Evolutionary conservation across 2,888 invertebrate species (phyloP).

Genomic region (Cantharis flavilabris): DNA sequence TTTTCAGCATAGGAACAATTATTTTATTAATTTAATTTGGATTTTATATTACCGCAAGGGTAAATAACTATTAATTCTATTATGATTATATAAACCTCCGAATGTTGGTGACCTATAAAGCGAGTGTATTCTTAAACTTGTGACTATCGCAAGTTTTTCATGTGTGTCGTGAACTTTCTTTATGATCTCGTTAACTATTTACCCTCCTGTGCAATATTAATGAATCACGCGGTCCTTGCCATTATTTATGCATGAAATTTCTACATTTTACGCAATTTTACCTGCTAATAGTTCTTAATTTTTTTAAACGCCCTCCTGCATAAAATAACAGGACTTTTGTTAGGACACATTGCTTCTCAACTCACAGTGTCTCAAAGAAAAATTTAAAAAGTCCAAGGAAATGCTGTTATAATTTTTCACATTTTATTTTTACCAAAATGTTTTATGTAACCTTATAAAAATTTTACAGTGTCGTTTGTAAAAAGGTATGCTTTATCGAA

Average conservation of each 20-base stretch:
- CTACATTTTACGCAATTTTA: not conserved
- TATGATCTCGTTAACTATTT: not conserved
- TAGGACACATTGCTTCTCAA: not conserved
- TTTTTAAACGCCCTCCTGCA: not conserved
- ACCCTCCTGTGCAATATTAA: not conserved
- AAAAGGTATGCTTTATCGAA: not conserved
- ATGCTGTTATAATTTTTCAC: not conserved
- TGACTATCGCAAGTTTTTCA: not conserved
- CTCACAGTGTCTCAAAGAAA: not conserved
- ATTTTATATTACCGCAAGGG: not conserved
- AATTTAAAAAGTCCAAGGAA: not conserved
- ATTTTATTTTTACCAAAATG: not conserved
- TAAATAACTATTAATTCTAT: not conserved
- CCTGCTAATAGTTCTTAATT: not conserved
- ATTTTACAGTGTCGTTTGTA: not conserved
- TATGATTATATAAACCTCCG: not conserved
- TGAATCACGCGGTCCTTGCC: not conserved
- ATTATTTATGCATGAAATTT: not conserved
- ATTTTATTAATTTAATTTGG: no score
- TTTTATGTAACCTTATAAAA: not conserved
- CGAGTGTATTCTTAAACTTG: not conserved
- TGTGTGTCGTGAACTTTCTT: not conserved
- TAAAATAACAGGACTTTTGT: not conserved
- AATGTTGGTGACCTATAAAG: not conserved
- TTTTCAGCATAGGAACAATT: not conserved